Evolutionary conservation across 1,140 invertebrate genomes (phyloP).

Genomic region (Trachymyrmex cornetzi): DNA sequence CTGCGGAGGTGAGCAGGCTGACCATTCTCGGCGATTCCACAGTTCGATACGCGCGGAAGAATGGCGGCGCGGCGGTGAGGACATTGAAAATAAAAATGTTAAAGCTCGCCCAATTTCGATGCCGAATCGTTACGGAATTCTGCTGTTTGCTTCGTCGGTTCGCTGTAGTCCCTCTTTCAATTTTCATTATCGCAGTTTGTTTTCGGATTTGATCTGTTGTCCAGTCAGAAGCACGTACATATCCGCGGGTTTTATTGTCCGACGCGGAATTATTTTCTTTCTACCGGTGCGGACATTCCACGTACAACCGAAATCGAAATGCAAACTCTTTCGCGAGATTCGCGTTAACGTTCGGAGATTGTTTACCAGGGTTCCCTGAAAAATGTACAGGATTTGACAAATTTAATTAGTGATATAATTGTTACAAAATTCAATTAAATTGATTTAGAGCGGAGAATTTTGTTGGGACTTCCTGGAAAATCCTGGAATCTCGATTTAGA

Average conservation of each 20-base stretch:
- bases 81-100: conserved; percentile 55
- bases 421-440: neutral
- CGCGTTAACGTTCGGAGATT: neutral
- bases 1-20: neutral
- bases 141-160: conserved; percentile 64
- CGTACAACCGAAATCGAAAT: conserved; percentile 16
- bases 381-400: neutral
- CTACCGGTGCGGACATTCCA: neutral
- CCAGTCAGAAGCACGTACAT: conserved; percentile 58
- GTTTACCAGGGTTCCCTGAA: neutral
- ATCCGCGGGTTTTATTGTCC: conserved; percentile 47
- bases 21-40: conserved; percentile 31
- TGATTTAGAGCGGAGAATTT: neutral
- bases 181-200: conserved; percentile 74
- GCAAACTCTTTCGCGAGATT: conserved; percentile 23
- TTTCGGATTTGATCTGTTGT: conserved; percentile 67
- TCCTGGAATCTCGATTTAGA: neutral
- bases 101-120: conserved; percentile 68
- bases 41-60: conserved; percentile 48
- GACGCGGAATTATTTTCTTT: conserved; percentile 43
- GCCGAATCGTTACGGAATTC: conserved; percentile 69
- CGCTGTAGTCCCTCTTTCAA: conserved; percentile 68
- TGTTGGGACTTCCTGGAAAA: neutral
- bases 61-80: conserved; percentile 35
- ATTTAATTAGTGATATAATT: neutral